Percentiles rank a stretch among this genome's conserved stretches.
Conservation (phyloP, 2,113 vertebrate genomes). For the Ceuthmochares aereus region DNA sequence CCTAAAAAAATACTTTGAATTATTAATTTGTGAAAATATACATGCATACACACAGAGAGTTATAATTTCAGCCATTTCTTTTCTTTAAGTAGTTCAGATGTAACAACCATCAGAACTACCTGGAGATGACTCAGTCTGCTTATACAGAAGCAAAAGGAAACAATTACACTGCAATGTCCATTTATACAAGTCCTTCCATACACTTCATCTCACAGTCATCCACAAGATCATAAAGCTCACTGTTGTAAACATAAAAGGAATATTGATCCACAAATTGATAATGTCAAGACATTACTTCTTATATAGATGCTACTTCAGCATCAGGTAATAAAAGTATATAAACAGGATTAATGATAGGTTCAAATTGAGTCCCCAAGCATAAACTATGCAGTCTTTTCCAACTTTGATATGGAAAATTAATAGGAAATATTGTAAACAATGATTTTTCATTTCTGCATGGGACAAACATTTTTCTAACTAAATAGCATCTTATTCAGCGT, state of each 20-base stretch:
- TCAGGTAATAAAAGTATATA: background rate
- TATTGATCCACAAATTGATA: background rate
- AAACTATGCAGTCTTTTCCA: background rate
- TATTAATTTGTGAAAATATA: background rate
- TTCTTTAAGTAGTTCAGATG: background rate
- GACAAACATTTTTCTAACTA: background rate
- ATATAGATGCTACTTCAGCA: background rate
- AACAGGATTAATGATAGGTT: background rate
- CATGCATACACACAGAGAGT: background rate
- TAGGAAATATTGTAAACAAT: background rate
- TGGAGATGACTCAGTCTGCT: background rate
- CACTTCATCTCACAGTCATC: background rate
- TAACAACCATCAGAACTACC: background rate
- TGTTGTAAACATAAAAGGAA: background rate
- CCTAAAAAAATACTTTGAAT: background rate
- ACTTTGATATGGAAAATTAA: background rate
- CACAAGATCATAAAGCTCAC: background rate
- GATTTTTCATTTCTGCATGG: background rate
- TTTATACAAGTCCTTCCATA: background rate
- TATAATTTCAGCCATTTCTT: background rate
- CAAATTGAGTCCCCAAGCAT: background rate
- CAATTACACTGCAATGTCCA: accelerated
- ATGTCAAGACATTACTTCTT: background rate
- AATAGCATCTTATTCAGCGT: background rate
- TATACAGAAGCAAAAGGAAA: background rate